Percentiles rank a stretch among this genome's conserved stretches.
Evolutionary conservation across 2,888 invertebrate species (phyloP).

Genomic region (Aphidius colemani): DNA sequence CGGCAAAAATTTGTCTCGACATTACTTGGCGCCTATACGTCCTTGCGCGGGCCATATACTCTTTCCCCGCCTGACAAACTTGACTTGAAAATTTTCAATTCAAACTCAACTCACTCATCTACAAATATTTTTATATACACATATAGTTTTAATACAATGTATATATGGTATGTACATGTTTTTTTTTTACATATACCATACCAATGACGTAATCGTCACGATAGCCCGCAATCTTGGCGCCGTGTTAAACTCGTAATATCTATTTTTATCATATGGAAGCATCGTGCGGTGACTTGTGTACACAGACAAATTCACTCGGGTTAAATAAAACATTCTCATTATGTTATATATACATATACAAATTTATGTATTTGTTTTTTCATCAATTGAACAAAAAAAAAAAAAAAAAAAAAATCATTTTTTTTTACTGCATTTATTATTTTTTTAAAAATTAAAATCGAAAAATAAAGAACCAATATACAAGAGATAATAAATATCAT

Average conservation of each 20-base stretch:
- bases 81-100: too few relatives aligned
- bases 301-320: conserved; percentile 3
- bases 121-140: too few relatives aligned
- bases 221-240: conserved; percentile 66
- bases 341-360: background rate
- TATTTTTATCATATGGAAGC: conserved; percentile 62
- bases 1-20: background rate
- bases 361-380: background rate
- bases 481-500: too few relatives aligned
- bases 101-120: too few relatives aligned
- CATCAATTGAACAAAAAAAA: background rate
- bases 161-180: background rate
- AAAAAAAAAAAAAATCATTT: background rate
- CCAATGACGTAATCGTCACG: conserved; percentile 63
- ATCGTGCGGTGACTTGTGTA: conserved; percentile 32
- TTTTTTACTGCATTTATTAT: too few relatives aligned
- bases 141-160: background rate
- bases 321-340: conserved; percentile 11
- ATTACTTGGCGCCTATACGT: too few relatives aligned
- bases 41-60: too few relatives aligned
- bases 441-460: too few relatives aligned
- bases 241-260: conserved; percentile 64
- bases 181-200: conserved; percentile 35
- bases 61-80: too few relatives aligned
- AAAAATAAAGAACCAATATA: too few relatives aligned